Evolutionary conservation across 2,113 vertebrate species (phyloP).

Genomic region (Passer domesticus): DNA sequence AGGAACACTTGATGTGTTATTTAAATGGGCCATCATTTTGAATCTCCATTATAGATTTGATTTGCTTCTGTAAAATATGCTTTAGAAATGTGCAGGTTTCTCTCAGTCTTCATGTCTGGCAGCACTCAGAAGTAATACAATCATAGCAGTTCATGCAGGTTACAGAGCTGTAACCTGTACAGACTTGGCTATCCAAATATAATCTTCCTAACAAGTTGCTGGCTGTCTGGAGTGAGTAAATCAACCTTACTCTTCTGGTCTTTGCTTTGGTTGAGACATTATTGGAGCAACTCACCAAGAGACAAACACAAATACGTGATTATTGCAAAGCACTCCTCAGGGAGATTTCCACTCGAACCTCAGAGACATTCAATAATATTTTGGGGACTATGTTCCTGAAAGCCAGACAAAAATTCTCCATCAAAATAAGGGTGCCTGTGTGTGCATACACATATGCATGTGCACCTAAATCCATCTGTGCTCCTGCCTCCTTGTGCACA

Average conservation of each 20-base stretch:
- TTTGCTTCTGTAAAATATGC: constrained; percentile 20
- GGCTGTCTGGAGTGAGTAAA: neutral
- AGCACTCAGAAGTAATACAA: neutral
- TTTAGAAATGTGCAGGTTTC: neutral
- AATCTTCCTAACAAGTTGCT: neutral
- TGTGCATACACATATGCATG: neutral
- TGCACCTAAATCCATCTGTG: neutral
- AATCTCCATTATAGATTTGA: constrained; percentile 32
- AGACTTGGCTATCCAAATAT: neutral
- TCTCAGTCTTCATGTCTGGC: neutral
- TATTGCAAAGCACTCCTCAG: neutral
- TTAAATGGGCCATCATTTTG: constrained; percentile 36
- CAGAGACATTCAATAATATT: neutral
- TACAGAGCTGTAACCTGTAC: neutral
- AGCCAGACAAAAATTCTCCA: neutral
- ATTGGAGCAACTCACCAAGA: neutral
- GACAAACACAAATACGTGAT: neutral
- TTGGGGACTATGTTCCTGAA: neutral
- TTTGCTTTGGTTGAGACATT: neutral
- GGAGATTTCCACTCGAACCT: neutral
- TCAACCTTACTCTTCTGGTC: neutral
- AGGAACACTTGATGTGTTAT: constrained; percentile 10
- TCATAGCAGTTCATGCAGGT: neutral
- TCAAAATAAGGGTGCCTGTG: neutral
- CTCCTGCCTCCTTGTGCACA: neutral